Evolutionary conservation across 2,113 vertebrate genomes (phyloP).

Genomic region (Odobenus rosmarus): DNA sequence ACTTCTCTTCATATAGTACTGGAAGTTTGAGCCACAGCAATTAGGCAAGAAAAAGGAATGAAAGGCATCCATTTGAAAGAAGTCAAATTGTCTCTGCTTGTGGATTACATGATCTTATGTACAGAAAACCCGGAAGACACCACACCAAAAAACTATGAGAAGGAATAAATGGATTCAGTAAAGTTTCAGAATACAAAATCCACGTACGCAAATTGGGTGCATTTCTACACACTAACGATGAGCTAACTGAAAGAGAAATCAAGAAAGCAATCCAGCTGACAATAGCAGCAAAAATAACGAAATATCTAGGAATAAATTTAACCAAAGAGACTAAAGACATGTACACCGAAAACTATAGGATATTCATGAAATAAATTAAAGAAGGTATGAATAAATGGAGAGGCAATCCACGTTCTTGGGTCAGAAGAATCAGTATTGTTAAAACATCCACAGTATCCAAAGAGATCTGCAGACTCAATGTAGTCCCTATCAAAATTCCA

Average conservation of each 20-base stretch:
- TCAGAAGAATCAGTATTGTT: background rate
- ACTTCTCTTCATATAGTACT: background rate
- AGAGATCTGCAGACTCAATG: background rate
- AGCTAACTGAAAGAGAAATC: background rate
- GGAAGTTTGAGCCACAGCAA: background rate
- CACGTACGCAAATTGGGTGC: background rate
- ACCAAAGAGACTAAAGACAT: background rate
- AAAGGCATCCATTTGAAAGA: background rate
- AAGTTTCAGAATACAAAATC: background rate
- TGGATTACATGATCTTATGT: background rate
- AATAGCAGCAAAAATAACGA: background rate
- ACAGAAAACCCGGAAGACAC: background rate
- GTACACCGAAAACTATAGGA: background rate
- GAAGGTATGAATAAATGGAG: background rate
- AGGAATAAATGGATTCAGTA: background rate
- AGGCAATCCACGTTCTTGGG: background rate
- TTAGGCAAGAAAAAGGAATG: background rate
- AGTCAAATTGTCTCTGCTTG: background rate
- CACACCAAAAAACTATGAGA: background rate
- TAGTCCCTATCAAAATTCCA: background rate
- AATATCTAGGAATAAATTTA: background rate
- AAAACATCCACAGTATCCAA: background rate
- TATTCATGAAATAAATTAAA: background rate
- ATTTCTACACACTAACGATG: background rate
- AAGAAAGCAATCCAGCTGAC: background rate